phyloP scores from a whole-genome alignment of 2,113 vertebrate genomes.

The Corythaeola cristata region DNA sequence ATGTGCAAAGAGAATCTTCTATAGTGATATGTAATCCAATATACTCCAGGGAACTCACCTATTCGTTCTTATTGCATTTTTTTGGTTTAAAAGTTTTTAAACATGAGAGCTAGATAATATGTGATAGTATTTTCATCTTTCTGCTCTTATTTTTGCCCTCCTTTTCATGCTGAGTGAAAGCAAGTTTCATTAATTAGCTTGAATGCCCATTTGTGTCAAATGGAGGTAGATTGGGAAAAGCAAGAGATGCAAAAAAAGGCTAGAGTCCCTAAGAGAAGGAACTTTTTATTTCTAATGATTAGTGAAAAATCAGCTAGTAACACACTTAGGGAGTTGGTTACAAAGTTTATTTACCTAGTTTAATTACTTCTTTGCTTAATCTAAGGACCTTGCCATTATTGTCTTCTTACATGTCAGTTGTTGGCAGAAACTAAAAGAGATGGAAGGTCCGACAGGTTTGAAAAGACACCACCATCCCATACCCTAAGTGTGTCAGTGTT shows the following conservation, averaged over 20 bases:
- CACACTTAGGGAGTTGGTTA: background rate
- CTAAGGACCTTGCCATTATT: background rate
- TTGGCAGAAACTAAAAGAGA: background rate
- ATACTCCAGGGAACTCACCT: background rate
- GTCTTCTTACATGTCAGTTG: background rate
- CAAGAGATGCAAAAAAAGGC: background rate
- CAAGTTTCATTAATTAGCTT: background rate
- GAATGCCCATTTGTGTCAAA: background rate
- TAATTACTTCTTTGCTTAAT: background rate
- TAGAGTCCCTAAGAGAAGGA: background rate
- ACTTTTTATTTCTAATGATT: background rate
- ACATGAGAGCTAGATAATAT: background rate
- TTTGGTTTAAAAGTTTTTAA: background rate
- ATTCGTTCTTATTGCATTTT: background rate
- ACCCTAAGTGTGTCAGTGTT: accelerated
- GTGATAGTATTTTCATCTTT: background rate
- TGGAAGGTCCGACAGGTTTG: background rate
- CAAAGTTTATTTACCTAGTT: background rate
- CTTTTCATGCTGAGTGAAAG: background rate
- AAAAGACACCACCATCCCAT: background rate
- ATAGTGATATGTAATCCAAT: background rate
- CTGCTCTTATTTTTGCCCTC: background rate
- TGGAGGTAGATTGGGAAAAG: background rate
- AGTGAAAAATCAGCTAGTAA: background rate
- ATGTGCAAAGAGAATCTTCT: background rate